phyloP scores from a whole-genome alignment of 2,113 vertebrate genomes.

The Triplophysa dalaica region DNA sequence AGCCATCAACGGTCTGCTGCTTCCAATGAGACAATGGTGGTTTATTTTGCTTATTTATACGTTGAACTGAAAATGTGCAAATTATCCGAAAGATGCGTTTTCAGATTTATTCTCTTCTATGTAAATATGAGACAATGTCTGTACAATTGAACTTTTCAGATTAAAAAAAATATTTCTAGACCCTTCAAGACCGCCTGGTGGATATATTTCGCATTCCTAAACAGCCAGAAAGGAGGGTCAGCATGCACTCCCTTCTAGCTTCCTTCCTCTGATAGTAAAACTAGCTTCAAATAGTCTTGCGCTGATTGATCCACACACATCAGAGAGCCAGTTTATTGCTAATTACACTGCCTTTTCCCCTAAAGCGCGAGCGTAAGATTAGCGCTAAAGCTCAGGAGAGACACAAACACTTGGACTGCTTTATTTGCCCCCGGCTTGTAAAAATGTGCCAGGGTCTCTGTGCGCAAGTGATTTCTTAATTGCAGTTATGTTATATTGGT shows the following conservation, averaged over 20 bases:
- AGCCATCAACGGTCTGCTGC: no score
- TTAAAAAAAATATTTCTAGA: no score
- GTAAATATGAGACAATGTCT: no score
- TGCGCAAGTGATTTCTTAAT: conserved; percentile 48
- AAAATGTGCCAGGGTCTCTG: conserved; percentile 40
- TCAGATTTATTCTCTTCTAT: no score
- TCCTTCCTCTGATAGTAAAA: conserved; percentile 38
- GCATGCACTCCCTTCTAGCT: neutral
- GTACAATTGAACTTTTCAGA: no score
- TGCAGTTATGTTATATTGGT: conserved; percentile 43
- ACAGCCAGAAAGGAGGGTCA: neutral
- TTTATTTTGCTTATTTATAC: no score
- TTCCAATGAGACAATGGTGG: no score
- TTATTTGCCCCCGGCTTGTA: conserved; percentile 55
- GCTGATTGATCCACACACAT: conserved; percentile 57
- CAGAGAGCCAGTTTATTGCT: conserved; percentile 56
- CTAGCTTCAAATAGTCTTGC: conserved; percentile 44
- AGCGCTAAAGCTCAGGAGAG: conserved; percentile 43
- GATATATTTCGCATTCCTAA: no score
- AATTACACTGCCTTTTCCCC: conserved; percentile 47
- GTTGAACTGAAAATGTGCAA: no score
- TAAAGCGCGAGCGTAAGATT: conserved; percentile 45
- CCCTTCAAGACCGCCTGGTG: no score
- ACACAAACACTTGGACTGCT: conserved; percentile 35
- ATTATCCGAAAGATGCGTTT: no score